These are phyloP conservation scores for Perccottus glenii DNA, from an alignment of 2,113 vertebrate genomes.

Conservation along the genomic window DNA sequence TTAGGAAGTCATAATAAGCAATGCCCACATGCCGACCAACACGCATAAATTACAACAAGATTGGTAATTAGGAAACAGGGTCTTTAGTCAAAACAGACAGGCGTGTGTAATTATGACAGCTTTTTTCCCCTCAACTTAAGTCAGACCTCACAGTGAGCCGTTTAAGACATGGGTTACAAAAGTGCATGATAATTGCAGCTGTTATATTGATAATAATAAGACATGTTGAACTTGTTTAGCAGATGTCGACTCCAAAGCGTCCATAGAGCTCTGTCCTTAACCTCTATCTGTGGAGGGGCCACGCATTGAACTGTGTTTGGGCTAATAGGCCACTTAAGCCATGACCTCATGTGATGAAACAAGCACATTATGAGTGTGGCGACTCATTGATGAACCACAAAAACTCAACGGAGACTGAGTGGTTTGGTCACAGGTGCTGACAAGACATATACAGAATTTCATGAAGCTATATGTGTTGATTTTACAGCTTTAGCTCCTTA, in stretches of 20 bases:
- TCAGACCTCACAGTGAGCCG: slow-evolving; percentile 51
- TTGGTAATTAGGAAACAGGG: slow-evolving; percentile 46
- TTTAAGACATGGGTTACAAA: slow-evolving; percentile 19
- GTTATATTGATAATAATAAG: background rate
- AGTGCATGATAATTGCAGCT: slow-evolving; percentile 23
- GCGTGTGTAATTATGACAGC: slow-evolving; percentile 45
- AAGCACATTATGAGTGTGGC: slow-evolving; percentile 48
- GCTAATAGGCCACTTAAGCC: slow-evolving; percentile 52
- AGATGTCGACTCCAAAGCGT: slow-evolving; percentile 25
- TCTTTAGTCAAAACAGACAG: slow-evolving; percentile 28
- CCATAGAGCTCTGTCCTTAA: slow-evolving; percentile 13
- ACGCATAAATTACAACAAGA: slow-evolving; percentile 45
- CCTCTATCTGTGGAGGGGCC: slow-evolving; percentile 30
- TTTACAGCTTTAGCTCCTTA: too few species aligned
- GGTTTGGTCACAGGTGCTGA: slow-evolving; percentile 35
- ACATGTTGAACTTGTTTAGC: slow-evolving; percentile 16
- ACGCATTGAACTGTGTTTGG: slow-evolving; percentile 32
- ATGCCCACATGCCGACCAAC: slow-evolving; percentile 40
- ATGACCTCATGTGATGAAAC: slow-evolving; percentile 66
- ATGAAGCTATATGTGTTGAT: too few species aligned
- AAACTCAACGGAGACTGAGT: slow-evolving; percentile 14
- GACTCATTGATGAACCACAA: slow-evolving; percentile 44
- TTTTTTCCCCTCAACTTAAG: slow-evolving; percentile 28
- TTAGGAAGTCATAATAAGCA: too few species aligned
- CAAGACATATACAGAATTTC: background rate